Evolutionary conservation across 1,140 invertebrate genomes (phyloP).

Genomic region (Tenebrio molitor): DNA sequence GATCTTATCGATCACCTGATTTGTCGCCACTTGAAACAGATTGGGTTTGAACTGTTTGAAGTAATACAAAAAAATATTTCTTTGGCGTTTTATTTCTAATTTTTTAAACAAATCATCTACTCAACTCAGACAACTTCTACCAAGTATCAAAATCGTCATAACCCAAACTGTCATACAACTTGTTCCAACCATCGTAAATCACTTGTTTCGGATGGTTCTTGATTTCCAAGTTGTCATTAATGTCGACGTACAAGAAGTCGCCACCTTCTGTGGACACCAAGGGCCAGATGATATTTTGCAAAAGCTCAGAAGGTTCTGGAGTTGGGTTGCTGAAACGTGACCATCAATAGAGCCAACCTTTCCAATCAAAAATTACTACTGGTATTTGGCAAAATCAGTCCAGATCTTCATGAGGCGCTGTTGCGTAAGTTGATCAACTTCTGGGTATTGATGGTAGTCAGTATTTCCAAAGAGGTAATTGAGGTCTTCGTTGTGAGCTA

Average conservation of each 20-base stretch:
- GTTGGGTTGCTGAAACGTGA: neutral
- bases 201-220: neutral
- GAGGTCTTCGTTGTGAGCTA: slow-evolving; percentile 44
- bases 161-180: neutral
- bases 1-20: too few species aligned
- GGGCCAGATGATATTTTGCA: slow-evolving; percentile 3
- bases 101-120: too few species aligned
- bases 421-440: slow-evolving; percentile 32
- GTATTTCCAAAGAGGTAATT: slow-evolving; percentile 37
- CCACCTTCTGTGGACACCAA: too few species aligned
- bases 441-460: slow-evolving; percentile 1
- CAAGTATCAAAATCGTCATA: neutral
- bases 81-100: too few species aligned
- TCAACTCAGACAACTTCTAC: too few species aligned
- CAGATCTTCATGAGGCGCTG: slow-evolving; percentile 38
- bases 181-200: neutral
- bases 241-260: neutral
- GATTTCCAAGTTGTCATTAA: neutral
- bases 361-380: slow-evolving; percentile 18
- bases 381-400: slow-evolving; percentile 47
- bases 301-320: neutral
- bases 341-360: neutral
- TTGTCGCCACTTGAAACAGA: too few species aligned
- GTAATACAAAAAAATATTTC: too few species aligned
- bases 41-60: too few species aligned